Base-by-base conservation (phyloP, 2,888 invertebrate genomes). In the Disparrhopalites patrizii region DNA sequence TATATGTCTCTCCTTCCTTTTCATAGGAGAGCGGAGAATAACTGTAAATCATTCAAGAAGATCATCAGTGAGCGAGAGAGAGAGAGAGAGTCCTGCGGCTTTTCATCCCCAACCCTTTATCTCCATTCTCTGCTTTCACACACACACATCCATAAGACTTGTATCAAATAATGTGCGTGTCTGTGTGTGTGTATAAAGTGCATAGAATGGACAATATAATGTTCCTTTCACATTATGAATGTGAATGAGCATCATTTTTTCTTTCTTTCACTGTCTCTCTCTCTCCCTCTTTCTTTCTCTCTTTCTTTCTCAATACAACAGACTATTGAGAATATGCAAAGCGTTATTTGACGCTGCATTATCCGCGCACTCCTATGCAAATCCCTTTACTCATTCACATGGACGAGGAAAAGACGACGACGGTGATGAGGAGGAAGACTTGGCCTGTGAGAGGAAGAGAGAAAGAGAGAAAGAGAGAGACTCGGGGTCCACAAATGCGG, bases 1-100 rank as follows among this genome's bases (percentile, higher is more conserved):
- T n/a, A 55, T 55, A 20, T 10, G 33, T n/a, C n/a, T 33, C 18
- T 47, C 20, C 47, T 10, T 7, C 8, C 15, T 15, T 36, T 10
- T 36, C 23, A 52, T 25, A 25, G 8, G 15, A 20, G 15, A 15
- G 23, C 27, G 27, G 27, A 20, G 18, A 25, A 13, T 43, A 58
- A 58, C 58, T 58, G 58, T 58, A 58, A 43, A 58, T 43, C 20
- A 28, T 30, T 4, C 25, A 25, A 47, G 25, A 23, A 8, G 15
- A 7, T 36, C 47, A 47, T n/a, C n/a, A n/a, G n/a, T n/a, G n/a
- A n/a, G n/a, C n/a, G n/a, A n/a, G n/a, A n/a, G n/a, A n/a, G n/a
- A n/a, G n/a, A n/a, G n/a, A n/a, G n/a, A n/a, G n/a, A n/a, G n/a
- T n/a, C n/a, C n/a, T n/a, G n/a, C n/a, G n/a, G n/a, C n/a, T n/a